Conservation (phyloP, 2,888 invertebrate genomes). For the Eutolmus rufibarbis region DNA sequence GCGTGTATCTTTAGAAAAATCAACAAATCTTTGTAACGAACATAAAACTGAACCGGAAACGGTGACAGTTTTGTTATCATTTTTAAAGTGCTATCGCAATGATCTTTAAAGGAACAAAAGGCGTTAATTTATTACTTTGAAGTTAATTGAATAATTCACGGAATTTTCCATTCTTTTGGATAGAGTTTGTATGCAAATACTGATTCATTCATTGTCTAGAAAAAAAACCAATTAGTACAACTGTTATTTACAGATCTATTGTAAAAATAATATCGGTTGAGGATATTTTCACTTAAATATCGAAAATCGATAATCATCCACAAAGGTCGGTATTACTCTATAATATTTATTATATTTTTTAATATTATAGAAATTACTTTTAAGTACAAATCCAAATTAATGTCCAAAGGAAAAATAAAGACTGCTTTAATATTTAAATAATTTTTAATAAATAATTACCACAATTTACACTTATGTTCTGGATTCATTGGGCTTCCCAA, state of each 20-base stretch:
- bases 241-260: not conserved
- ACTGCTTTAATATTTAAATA: not conserved
- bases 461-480: not conserved
- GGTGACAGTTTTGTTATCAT: not conserved
- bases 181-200: not conserved
- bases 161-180: not conserved
- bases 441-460: not conserved
- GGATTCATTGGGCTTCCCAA: constrained; percentile 34
- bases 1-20: not conserved
- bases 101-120: not conserved
- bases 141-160: not conserved
- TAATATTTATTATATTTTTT: too few relatives aligned
- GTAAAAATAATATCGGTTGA: not conserved
- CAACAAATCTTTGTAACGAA: not conserved
- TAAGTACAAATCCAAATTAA: too few relatives aligned
- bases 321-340: too few relatives aligned
- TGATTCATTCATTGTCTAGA: not conserved
- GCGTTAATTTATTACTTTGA: not conserved
- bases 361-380: too few relatives aligned
- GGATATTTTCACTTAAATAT: not conserved
- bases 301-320: too few relatives aligned
- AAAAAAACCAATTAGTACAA: not conserved
- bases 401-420: not conserved
- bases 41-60: not conserved
- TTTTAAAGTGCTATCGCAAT: not conserved